Percentiles rank a stretch among this genome's conserved stretches.
phyloP scores from a whole-genome alignment of 2,888 invertebrate species.

The Zaprionus lineosus region DNA sequence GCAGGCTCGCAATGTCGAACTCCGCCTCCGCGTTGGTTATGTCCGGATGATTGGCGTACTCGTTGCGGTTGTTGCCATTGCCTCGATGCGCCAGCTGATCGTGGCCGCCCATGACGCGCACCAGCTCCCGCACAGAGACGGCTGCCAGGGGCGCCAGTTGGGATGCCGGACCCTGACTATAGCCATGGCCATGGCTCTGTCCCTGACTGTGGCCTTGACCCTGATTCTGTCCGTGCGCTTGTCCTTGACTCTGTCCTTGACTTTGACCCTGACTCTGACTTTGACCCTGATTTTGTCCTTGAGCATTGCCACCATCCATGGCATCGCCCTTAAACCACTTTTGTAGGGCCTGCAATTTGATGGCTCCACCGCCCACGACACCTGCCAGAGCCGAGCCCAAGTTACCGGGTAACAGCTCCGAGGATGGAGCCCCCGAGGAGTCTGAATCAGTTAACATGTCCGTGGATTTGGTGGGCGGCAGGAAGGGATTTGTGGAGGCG shows the following conservation, averaged over 20 bases:
- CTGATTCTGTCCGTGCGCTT: background rate
- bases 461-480: slow-evolving; percentile 57
- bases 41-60: slow-evolving; percentile 81
- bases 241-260: background rate
- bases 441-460: slow-evolving; percentile 33
- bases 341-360: slow-evolving; percentile 82
- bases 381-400: slow-evolving; percentile 83
- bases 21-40: slow-evolving; percentile 83
- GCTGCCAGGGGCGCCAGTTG: slow-evolving; percentile 63
- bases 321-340: slow-evolving; percentile 83
- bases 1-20: slow-evolving; percentile 82
- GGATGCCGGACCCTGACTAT: too few relatives aligned
- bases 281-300: background rate
- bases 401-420: slow-evolving; percentile 72
- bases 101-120: slow-evolving; percentile 87
- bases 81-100: slow-evolving; percentile 84
- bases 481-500: slow-evolving; percentile 79
- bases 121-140: slow-evolving; percentile 88
- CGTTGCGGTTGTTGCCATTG: slow-evolving; percentile 87
- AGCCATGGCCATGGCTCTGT: background rate
- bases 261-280: background rate
- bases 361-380: slow-evolving; percentile 83
- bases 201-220: background rate
- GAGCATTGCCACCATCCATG: slow-evolving; percentile 42
- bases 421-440: slow-evolving; percentile 40